Base-by-base conservation (phyloP, 2,888 invertebrate genomes). In the Embidobia sp. region DNA sequence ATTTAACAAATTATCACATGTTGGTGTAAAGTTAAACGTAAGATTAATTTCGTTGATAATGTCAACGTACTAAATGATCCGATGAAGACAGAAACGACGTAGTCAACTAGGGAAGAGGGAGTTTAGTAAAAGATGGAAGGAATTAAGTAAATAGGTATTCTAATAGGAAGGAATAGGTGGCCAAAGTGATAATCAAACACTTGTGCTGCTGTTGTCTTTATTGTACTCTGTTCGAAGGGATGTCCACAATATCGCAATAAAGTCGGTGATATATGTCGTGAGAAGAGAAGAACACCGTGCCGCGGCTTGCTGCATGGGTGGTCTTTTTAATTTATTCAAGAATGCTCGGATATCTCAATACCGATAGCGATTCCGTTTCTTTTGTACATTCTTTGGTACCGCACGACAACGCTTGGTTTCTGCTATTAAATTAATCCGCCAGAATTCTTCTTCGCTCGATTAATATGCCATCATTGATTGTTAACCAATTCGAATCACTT, bases 241-340 rank as follows among this genome's bases (percentile, higher is more conserved):
- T 77, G 66, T 55, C 64, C 69, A 63, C 74, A 76, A 77, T 78
- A 73, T 59, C 64, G 76, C 77, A 66, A 73, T 80, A 78, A 79
- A 79, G 75, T 66, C 57, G 51, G 69, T 61, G 59, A 79, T 77
- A 79, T 79, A 76, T 79, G 78, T 66, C 82, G 84, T 83, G 83
- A 83, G 83, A 83, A 84, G 80, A 76, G 76, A 78, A 79, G 74
- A 75, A 78, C 64, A 61, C 57, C 53, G 40, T 31, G 57, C 48
- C 53, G 66, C 46, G 44, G 27, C 27, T 2, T 15, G 31, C 64
- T 10, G 55, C 63, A 72, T 67, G 74, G 67, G 74, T 75, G 74
- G 74, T 75, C 74, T 13, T 67, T 59, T 67, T 53, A 74, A 74
- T 74, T 74, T 74, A 74, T 74, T 74, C 74, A 59, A 67, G 74